Evolutionary conservation across 2,113 vertebrate genomes (phyloP), one percentile per base, ranked within the genome.

Genomic region (Menidia beryllina): DNA sequence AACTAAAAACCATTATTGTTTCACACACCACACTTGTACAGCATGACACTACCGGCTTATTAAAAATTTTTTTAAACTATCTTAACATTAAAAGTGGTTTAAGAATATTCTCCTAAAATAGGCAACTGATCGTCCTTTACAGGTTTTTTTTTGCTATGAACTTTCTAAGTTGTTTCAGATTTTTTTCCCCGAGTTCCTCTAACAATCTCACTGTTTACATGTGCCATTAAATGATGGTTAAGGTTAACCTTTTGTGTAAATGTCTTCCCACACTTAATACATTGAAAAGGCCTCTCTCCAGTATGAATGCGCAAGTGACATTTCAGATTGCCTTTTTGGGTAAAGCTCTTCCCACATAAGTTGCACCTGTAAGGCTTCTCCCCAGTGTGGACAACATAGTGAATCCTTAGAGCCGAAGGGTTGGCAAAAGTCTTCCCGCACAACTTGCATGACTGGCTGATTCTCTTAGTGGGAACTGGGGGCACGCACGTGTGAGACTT

Each of bases 241-340:
- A 93, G 88, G 68, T 87, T 90, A 26, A 82, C 78, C 59, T 91
- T 91, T 64, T 92, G 91, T 0, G 77, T 87, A 64, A 92, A 93
- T 3, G 78, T 68, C 57, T 71, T 91, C 21, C 90, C 90, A 66
- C 91, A 92, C 73, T 64, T 76, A 30, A 26, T 5, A 54, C 91
- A 92, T 34, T n/a, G 15, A 54, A 87, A 92, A 2, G 89, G 91
- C 64, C 43, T 87, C 57, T 93, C 90, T 0, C 91, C 91, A 0
- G 82, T 86, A 62, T 93, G 92, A 69, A 91, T 83, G 45, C 89
- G 89, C 14, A 91, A 69, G 34, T 93, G 91, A 76, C 80, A 85
- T 34, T 85, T 88, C 19, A 92, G 84, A 80, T 89, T 89, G 69
- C 88, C 81, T 81, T 91, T 92, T 66, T 92, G 90, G 20, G 83